These are phyloP conservation scores for Percina caprodes DNA, from an alignment of 2,113 vertebrate species.

Conservation along the genomic window DNA sequence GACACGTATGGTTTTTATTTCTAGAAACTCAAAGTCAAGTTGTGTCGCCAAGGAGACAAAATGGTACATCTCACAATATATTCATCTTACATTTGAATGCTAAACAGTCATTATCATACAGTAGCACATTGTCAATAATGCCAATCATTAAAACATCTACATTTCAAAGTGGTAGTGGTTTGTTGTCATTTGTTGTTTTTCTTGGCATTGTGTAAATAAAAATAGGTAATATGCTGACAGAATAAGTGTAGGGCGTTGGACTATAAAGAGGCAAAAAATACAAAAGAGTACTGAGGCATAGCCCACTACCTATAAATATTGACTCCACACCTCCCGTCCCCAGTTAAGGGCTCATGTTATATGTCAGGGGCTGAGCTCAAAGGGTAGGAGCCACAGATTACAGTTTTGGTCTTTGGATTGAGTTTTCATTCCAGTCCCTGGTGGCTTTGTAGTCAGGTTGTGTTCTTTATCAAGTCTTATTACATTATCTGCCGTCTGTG, in stretches of 20 bases:
- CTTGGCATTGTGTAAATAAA: not conserved
- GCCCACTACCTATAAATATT: conserved; percentile 69
- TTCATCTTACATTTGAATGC: too few relatives aligned
- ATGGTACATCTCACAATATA: too few relatives aligned
- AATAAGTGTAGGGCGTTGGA: not conserved
- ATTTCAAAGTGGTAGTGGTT: not conserved
- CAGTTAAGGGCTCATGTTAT: conserved; percentile 61
- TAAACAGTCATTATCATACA: too few relatives aligned
- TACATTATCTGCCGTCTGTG: not conserved
- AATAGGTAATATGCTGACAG: not conserved
- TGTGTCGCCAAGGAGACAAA: too few relatives aligned
- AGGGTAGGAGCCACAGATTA: conserved; percentile 13
- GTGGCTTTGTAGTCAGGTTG: not conserved
- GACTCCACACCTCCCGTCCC: conserved; percentile 59
- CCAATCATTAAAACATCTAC: too few relatives aligned
- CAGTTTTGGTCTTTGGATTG: not conserved
- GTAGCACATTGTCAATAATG: too few relatives aligned
- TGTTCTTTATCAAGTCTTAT: not conserved
- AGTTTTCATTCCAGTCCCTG: not conserved
- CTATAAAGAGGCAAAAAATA: conserved; percentile 10
- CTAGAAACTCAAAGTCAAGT: too few relatives aligned
- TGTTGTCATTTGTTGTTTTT: not conserved
- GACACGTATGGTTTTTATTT: too few relatives aligned
- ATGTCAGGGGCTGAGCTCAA: conserved; percentile 71
- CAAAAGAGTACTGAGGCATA: conserved; percentile 22